Evolutionary conservation across 2,797 vertebrate genomes (phyloP).

Genomic region (Poliocrania exsul): DNA sequence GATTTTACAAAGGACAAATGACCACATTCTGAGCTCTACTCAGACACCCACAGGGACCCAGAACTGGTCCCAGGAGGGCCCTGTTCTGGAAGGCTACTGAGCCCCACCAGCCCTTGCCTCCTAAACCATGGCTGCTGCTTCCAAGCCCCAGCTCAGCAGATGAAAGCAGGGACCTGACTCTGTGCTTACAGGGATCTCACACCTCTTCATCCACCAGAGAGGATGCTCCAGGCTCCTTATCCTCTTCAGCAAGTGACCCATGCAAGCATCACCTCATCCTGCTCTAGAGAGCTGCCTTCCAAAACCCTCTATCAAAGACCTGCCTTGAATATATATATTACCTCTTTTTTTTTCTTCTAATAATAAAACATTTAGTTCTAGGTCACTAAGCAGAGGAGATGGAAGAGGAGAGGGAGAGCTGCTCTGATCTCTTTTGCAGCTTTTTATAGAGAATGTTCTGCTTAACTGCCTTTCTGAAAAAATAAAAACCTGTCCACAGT

Average conservation of each 20-base stretch:
- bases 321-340: neutral
- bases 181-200: neutral
- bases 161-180: neutral
- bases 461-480: conserved; percentile 14
- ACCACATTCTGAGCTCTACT: neutral
- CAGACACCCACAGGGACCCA: neutral
- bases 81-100: neutral
- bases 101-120: neutral
- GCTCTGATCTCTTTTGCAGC: conserved; percentile 47
- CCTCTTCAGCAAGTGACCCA: neutral
- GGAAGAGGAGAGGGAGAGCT: conserved; percentile 34
- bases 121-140: neutral
- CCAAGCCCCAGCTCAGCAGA: neutral
- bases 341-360: conserved; percentile 28
- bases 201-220: neutral
- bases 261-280: neutral
- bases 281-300: neutral
- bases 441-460: conserved; percentile 62
- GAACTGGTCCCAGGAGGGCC: too few species aligned
- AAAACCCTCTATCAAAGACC: neutral
- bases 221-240: neutral
- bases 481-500: neutral
- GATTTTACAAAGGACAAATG: neutral
- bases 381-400: conserved; percentile 64
- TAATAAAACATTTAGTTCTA: conserved; percentile 64